Percentiles rank a stretch among this genome's conserved stretches.
Evolutionary conservation across 1,140 invertebrate genomes (phyloP).

Genomic region (Ericerus pela): DNA sequence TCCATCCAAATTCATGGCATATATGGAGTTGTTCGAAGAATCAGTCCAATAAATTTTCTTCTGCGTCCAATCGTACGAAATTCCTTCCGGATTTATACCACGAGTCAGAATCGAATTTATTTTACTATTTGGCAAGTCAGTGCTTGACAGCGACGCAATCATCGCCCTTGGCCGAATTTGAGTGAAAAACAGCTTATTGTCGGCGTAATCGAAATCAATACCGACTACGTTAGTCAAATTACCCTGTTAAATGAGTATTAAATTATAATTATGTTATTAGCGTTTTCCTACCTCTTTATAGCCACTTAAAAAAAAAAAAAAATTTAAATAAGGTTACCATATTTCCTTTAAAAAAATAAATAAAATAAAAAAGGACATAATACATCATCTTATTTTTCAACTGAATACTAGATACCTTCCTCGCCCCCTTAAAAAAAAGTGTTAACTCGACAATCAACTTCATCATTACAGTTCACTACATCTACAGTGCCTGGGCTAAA

Average conservation of each 20-base stretch:
- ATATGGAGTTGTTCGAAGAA: conserved; percentile 83
- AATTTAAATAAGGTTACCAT: no score
- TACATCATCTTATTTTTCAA: no score
- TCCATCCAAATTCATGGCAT: conserved; percentile 84
- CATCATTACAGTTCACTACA: no score
- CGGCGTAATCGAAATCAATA: conserved; percentile 84
- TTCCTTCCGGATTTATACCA: conserved; percentile 84
- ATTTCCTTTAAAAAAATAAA: no score
- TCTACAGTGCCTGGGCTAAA: no score
- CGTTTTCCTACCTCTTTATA: conserved; percentile 22
- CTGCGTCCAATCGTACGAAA: conserved; percentile 93
- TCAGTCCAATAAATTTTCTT: conserved; percentile 97
- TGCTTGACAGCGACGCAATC: conserved; percentile 62
- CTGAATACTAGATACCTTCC: no score
- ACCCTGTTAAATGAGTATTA: conserved; percentile 30
- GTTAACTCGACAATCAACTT: no score
- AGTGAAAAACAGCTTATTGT: conserved; percentile 75
- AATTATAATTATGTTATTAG: neutral
- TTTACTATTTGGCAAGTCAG: conserved; percentile 41
- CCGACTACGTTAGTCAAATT: conserved; percentile 94
- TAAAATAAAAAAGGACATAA: no score
- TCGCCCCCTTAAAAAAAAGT: no score
- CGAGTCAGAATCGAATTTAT: conserved; percentile 61
- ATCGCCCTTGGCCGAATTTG: conserved; percentile 81
- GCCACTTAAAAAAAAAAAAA: neutral